Evolutionary conservation across 2,888 invertebrate species (phyloP).

Genomic region (Dicyrtomina minuta): DNA sequence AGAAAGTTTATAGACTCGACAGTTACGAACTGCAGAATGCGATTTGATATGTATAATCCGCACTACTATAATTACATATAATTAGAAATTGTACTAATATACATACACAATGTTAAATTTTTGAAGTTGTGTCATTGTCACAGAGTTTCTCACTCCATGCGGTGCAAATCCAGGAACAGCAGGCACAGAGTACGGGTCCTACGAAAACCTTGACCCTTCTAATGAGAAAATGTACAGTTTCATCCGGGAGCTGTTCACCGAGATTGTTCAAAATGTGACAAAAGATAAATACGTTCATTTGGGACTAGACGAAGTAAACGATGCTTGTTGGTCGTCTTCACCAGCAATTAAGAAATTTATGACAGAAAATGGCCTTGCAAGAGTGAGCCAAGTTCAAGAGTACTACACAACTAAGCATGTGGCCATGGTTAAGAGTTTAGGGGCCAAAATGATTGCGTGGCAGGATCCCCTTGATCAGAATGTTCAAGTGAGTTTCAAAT

Average conservation of each 20-base stretch:
- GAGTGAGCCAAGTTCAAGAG: slow-evolving; percentile 65
- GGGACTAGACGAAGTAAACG: slow-evolving; percentile 77
- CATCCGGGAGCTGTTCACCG: slow-evolving; percentile 68
- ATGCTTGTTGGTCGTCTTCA: slow-evolving; percentile 62
- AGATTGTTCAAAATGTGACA: slow-evolving; percentile 66
- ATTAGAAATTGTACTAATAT: too few relatives aligned
- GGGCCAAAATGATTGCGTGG: slow-evolving; percentile 69
- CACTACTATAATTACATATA: too few relatives aligned
- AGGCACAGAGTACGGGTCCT: slow-evolving; percentile 59
- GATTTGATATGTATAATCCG: too few relatives aligned
- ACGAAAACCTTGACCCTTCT: slow-evolving; percentile 81
- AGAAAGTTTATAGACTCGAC: too few relatives aligned
- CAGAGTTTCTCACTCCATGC: slow-evolving; percentile 74
- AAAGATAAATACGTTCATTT: slow-evolving; percentile 81
- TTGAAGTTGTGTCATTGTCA: slow-evolving; percentile 60
- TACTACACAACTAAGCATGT: slow-evolving; percentile 68
- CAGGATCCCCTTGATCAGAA: slow-evolving; percentile 89
- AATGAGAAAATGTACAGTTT: slow-evolving; percentile 78
- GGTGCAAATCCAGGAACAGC: slow-evolving; percentile 60
- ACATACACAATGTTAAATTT: too few relatives aligned
- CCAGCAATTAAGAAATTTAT: slow-evolving; percentile 67
- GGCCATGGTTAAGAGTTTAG: slow-evolving; percentile 60
- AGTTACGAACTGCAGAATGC: too few relatives aligned
- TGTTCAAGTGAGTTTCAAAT: too few relatives aligned
- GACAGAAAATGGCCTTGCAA: slow-evolving; percentile 61